Evolutionary conservation across 2,797 vertebrate species (phyloP).

Genomic region (Hybognathus amarus): DNA sequence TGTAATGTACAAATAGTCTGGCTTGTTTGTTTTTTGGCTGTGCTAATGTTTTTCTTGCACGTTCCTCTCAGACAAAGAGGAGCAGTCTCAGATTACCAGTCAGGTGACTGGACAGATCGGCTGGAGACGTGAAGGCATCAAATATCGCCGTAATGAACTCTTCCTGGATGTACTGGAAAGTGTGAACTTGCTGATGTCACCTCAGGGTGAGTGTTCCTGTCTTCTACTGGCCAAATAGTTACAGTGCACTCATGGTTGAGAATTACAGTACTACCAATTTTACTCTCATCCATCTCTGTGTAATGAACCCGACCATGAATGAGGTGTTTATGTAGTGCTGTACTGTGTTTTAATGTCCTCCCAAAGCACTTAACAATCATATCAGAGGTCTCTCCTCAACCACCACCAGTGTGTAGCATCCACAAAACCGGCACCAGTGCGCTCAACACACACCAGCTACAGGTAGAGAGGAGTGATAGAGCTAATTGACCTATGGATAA

Average conservation of each 20-base stretch:
- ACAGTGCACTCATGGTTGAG: neutral
- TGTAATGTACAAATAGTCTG: neutral
- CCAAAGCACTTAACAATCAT: too few relatives aligned
- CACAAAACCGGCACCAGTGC: too few relatives aligned
- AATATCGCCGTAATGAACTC: conserved; percentile 88
- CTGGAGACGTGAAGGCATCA: conserved; percentile 89
- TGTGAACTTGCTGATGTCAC: conserved; percentile 89
- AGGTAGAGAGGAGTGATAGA: too few relatives aligned
- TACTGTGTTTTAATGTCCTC: too few relatives aligned
- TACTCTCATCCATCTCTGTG: neutral
- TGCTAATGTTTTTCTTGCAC: neutral
- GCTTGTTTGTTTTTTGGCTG: neutral
- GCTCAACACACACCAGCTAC: too few relatives aligned
- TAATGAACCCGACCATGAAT: neutral
- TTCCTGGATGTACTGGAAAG: conserved; percentile 90
- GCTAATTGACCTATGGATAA: too few relatives aligned
- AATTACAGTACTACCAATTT: neutral
- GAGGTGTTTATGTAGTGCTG: too few relatives aligned
- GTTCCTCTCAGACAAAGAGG: conserved; percentile 83
- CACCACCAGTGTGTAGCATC: too few relatives aligned
- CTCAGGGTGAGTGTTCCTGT: conserved; percentile 75
- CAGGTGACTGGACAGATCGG: conserved; percentile 90
- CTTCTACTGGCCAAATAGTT: neutral
- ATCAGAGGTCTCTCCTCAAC: too few relatives aligned
- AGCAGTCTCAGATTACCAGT: conserved; percentile 90